Base-by-base conservation (phyloP, 2,888 invertebrate genomes). In the Rhogogaster chlorosoma region DNA sequence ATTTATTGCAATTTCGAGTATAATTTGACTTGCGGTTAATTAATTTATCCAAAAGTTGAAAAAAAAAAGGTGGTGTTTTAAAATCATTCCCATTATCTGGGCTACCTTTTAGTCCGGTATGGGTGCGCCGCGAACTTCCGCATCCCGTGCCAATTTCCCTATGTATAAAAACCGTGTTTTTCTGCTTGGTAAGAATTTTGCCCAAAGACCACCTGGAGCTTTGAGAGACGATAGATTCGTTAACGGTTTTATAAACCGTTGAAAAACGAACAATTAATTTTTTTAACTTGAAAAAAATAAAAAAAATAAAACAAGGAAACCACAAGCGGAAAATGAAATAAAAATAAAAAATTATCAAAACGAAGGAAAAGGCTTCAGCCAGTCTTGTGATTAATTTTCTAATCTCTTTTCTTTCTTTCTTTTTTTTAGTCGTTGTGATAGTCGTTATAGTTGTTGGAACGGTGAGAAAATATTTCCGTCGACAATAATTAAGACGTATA, bases 111-210 rank as follows among this genome's bases (percentile, higher is more conserved):
- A 73, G 3, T 42, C 42, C 73, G 73, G 42, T 2, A 12, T 53
- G n/a, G 77, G 29, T 53, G 53, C 49, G 29, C 53, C 77, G 53
- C 77, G 49, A 29, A 77, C 77, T 77, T 77, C 77, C 77, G 77
- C 18, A 77, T 77, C 77, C 77, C 53, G 77, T 77, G 32, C 53
- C 77, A 77, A 26, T 77, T 77, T 49, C 32, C 77, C 15, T 32
- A 53, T 18, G 29, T 53, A 5, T 4, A 0, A 3, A 3, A 45
- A 45, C 15, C 45, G 45, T 45, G 45, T 36, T n/a, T n/a, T n/a
- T 38, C 38, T 6, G 38, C 38, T 38, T 38, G 38, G 38, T 38
- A 38, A 38, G 6, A 38, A 38, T n/a, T n/a, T n/a, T n/a, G n/a
- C n/a, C n/a, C n/a, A n/a, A n/a, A n/a, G n/a, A n/a, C n/a, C n/a